Evolutionary conservation across 2,797 vertebrate species (phyloP), one percentile per base, ranked within the genome.

Genomic region (Phalloptychus januarius): DNA sequence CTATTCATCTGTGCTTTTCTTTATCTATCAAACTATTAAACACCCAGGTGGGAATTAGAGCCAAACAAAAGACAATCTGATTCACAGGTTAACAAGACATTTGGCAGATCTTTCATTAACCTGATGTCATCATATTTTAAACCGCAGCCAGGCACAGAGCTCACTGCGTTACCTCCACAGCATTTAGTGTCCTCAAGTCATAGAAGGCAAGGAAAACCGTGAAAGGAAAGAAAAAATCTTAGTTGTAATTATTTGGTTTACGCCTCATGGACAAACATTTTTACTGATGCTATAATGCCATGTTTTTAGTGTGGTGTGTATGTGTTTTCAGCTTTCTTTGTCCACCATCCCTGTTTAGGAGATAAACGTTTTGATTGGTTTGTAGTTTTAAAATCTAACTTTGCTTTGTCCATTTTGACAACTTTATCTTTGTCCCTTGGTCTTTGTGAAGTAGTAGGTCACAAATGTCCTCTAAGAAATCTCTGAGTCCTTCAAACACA

Each of bases 1-100:
- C 94, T 83, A 94, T 95, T 93, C 88, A 94, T 95, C 92, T 85
- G 77, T 74, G 84, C 82, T 92, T 88, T 85, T 83, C 83, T 86
- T 78, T 86, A 87, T 92, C 85, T 86, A 86, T 89, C 77, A 81
- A 86, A 82, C 77, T 92, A 73, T 83, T 89, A 77, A 93, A 89
- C 89, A 88, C 72, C 83, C 86, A 92, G 90, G 86, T 91, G 91
- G 82, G 90, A 89, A 93, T 92, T 84, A 81, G 50, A 87, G 23
- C 63, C 77, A 79, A 79, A 92, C 86, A 91, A 91, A 86, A 84
- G 65, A 79, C 75, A 72, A 88, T 88, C 83, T 72, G 81, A 85
- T 91, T 82, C 23, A 78, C 44, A 75, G 74, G 73, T 91, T 77
- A 86, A 75, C 71, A 82, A 83, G 76, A 86, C 77, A 78, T 91